A percentile compares a stretch with the other conserved stretches of the same genome.
These are phyloP conservation scores for Arrhamphus sclerolepis DNA, from an alignment of 2,797 vertebrate genomes.

Conservation along the genomic window DNA sequence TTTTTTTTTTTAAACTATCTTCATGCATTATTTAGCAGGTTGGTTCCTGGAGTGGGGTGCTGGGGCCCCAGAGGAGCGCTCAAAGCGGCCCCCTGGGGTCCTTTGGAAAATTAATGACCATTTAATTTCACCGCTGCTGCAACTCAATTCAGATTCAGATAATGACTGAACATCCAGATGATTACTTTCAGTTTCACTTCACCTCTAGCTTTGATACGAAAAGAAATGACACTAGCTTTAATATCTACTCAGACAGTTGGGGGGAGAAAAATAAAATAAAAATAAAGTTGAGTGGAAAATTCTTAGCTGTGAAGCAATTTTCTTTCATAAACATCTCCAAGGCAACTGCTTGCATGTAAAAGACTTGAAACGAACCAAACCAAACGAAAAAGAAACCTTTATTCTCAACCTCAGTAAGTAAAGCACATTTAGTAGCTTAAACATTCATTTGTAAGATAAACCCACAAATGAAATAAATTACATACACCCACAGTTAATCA, in stretches of 20 bases:
- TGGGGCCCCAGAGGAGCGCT: slow-evolving; percentile 26
- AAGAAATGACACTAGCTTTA: slow-evolving; percentile 1
- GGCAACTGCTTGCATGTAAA: too few species aligned
- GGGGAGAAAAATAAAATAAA: too few species aligned
- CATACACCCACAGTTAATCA: slow-evolving; percentile 41
- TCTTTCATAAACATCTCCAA: too few species aligned
- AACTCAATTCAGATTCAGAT: slow-evolving; percentile 34
- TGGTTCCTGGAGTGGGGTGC: slow-evolving; percentile 35
- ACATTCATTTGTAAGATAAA: slow-evolving; percentile 59
- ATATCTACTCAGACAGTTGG: too few species aligned
- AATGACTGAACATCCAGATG: slow-evolving; percentile 22
- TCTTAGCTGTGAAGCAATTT: too few species aligned
- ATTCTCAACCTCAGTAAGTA: slow-evolving; percentile 52
- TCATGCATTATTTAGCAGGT: slow-evolving; percentile 45
- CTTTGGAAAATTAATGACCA: slow-evolving; percentile 46
- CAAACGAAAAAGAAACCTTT: slow-evolving; percentile 53
- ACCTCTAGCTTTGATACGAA: slow-evolving; percentile 33
- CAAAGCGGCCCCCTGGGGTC: slow-evolving; percentile 28
- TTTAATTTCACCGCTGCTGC: slow-evolving; percentile 47
- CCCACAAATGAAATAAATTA: slow-evolving; percentile 58
- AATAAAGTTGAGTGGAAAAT: too few species aligned
- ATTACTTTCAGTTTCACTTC: slow-evolving; percentile 24
- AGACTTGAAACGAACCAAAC: too few species aligned
- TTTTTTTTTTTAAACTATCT: slow-evolving; percentile 23
- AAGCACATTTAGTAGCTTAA: slow-evolving; percentile 56